Percentiles rank a stretch among this genome's conserved stretches.
Evolutionary conservation across 2,113 vertebrate species (phyloP).

Genomic region (Chionis minor): DNA sequence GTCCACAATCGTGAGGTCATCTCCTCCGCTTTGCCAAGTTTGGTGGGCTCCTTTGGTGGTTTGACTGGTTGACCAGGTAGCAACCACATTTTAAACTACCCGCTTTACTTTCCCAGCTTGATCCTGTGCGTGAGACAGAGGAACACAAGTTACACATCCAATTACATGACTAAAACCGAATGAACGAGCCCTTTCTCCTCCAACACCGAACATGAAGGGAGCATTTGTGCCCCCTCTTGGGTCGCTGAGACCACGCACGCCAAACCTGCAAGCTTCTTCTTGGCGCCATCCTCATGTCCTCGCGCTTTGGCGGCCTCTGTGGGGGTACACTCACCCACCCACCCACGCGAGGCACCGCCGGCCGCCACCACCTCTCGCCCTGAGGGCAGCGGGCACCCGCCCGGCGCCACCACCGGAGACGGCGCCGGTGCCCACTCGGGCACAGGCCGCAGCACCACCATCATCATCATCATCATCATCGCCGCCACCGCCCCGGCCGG

Average conservation of each 20-base stretch:
- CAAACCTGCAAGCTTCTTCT: accelerated
- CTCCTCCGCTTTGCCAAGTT: neutral
- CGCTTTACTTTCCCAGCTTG: neutral
- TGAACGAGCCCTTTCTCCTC: neutral
- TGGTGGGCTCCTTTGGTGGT: accelerated
- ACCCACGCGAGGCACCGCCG: too few species aligned
- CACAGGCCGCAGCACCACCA: accelerated
- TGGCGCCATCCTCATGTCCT: neutral
- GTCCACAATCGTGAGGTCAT: accelerated
- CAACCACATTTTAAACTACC: neutral
- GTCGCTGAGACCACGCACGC: accelerated
- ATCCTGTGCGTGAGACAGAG: accelerated
- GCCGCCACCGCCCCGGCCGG: neutral
- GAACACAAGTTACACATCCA: neutral
- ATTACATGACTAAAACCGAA: neutral
- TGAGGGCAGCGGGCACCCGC: neutral
- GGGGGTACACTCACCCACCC: neutral
- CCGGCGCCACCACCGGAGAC: too few species aligned
- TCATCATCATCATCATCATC: too few species aligned
- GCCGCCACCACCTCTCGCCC: neutral
- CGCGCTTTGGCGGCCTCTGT: accelerated
- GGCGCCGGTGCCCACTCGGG: too few species aligned
- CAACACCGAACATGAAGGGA: accelerated
- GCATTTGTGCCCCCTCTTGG: accelerated
- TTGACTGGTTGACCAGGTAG: neutral